Percentiles rank a stretch among this genome's conserved stretches.
These are phyloP conservation scores for Ophioderma brevispina DNA, from an alignment of 35 echinoderm and acorn worm genomes.

Conservation along the genomic window DNA sequence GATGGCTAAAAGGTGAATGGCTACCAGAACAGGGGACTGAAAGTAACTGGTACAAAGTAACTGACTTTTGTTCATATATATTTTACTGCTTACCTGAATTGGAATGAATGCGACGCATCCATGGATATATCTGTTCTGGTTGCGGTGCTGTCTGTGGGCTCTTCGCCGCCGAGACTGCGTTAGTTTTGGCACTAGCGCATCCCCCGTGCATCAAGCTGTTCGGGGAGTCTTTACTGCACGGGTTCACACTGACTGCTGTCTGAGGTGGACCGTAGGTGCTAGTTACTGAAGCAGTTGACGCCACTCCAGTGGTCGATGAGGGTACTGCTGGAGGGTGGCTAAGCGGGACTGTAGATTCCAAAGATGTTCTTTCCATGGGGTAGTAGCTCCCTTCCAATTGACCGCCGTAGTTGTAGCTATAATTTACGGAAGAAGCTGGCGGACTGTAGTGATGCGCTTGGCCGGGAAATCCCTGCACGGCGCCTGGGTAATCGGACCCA, in stretches of 20 bases:
- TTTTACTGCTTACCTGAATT: conserved; percentile 32
- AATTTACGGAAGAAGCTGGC: conserved; percentile 30
- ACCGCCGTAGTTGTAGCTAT: conserved; percentile 39
- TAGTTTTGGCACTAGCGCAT: conserved; percentile 13
- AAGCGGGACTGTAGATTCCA: conserved; percentile 30
- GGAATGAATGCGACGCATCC: conserved; percentile 75
- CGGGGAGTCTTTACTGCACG: conserved; percentile 34
- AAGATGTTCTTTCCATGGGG: conserved; percentile 43
- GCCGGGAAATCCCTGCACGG: conserved; percentile 56
- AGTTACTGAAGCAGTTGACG: conserved; percentile 36
- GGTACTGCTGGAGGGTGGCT: conserved; percentile 25
- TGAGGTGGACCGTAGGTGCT: conserved; percentile 27
- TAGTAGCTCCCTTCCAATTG: conserved; percentile 45
- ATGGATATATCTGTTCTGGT: conserved; percentile 74
- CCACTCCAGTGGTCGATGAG: conserved; percentile 38
- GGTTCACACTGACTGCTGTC: conserved; percentile 20
- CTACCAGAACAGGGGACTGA: background rate
- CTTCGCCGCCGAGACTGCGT: conserved; percentile 43
- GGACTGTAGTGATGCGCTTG: conserved; percentile 55
- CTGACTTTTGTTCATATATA: background rate
- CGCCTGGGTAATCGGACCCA: conserved; percentile 71
- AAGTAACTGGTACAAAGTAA: background rate
- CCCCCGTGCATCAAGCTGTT: conserved; percentile 29
- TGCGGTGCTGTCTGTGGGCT: conserved; percentile 44
- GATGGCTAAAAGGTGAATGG: background rate